phyloP scores from a whole-genome alignment of 2,797 vertebrate species.

The Eptatretus atami region DNA sequence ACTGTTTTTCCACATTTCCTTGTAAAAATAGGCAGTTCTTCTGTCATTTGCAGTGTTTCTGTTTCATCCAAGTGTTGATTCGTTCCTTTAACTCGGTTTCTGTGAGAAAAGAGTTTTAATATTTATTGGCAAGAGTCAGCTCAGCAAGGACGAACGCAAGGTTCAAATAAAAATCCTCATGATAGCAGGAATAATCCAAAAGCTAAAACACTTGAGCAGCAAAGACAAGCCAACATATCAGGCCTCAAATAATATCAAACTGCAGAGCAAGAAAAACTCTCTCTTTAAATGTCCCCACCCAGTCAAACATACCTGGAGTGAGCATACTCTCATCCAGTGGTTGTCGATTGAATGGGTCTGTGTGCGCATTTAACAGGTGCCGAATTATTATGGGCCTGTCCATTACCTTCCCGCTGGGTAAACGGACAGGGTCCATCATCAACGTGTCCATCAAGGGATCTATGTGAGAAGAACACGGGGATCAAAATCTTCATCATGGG shows the following conservation, averaged over 20 bases:
- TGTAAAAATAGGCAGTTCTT: not conserved
- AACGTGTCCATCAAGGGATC: conserved; percentile 96
- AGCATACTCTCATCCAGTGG: conserved; percentile 83
- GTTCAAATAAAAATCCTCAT: no score
- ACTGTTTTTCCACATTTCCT: no score
- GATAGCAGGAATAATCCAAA: no score
- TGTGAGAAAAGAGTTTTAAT: conserved; percentile 12
- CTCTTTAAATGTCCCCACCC: not conserved
- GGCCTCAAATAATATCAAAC: no score
- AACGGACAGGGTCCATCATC: conserved; percentile 75
- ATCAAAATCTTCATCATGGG: no score
- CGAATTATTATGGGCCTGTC: conserved; percentile 77
- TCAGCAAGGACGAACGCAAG: no score
- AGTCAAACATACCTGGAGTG: conserved; percentile 33
- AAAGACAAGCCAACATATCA: no score
- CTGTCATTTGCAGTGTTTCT: conserved; percentile 24
- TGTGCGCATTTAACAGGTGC: conserved; percentile 80
- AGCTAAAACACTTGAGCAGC: no score
- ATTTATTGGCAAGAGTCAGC: no score
- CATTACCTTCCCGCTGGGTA: conserved; percentile 87
- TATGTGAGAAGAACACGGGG: conserved; percentile 11
- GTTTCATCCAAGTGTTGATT: conserved; percentile 86
- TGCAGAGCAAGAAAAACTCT: no score
- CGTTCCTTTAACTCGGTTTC: conserved; percentile 82
- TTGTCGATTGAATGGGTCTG: conserved; percentile 91